A percentile compares a stretch with the other conserved stretches of the same genome.
These are phyloP conservation scores for Sesamia inferens DNA, from an alignment of 2,888 invertebrate genomes.

Conservation along the genomic window DNA sequence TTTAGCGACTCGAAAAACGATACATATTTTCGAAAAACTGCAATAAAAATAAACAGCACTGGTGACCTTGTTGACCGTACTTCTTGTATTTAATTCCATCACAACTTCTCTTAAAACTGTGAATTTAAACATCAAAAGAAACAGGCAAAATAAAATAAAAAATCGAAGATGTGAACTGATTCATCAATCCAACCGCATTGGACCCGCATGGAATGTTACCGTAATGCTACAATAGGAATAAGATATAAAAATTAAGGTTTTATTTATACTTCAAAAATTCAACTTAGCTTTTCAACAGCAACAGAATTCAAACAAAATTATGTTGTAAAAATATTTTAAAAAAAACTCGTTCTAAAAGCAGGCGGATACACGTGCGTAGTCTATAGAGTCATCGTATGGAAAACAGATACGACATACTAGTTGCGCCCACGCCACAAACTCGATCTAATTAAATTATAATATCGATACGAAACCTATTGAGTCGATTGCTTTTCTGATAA, in stretches of 20 bases:
- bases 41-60: too few species aligned
- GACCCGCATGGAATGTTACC: neutral
- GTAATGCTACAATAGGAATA: neutral
- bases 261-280: neutral
- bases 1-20: too few species aligned
- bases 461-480: conserved; percentile 74
- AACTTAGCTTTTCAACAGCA: neutral
- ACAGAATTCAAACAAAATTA: conserved; percentile 21
- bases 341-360: conserved; percentile 34
- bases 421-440: conserved; percentile 74
- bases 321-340: conserved; percentile 11
- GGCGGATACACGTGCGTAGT: conserved; percentile 40
- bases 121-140: neutral
- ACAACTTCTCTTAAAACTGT: neutral
- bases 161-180: neutral
- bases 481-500: conserved; percentile 67
- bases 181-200: neutral
- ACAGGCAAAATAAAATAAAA: too few species aligned
- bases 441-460: conserved; percentile 83
- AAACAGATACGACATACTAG: conserved; percentile 61
- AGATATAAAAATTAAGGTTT: neutral
- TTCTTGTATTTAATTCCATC: neutral
- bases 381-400: conserved; percentile 53
- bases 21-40: too few species aligned
- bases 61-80: neutral